phyloP scores from a whole-genome alignment of 2,888 invertebrate genomes.

The Chaetogeoica ovagalla region DNA sequence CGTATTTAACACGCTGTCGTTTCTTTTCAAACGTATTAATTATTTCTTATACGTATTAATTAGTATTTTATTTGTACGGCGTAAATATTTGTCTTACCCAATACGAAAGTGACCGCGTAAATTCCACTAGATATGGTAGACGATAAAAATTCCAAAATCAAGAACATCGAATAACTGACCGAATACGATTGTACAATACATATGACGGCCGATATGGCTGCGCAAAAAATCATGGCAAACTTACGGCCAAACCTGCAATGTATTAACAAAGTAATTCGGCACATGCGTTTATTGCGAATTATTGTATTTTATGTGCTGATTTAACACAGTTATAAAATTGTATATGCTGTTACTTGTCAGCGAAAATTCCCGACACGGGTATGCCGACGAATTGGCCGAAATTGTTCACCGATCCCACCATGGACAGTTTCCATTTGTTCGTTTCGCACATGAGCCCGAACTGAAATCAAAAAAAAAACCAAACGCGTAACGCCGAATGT shows the following conservation, averaged over 20 bases:
- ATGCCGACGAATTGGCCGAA: constrained; percentile 69
- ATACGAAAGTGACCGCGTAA: constrained; percentile 67
- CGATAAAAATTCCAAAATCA: constrained; percentile 64
- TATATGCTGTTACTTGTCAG: constrained; percentile 6
- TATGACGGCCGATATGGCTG: constrained; percentile 65
- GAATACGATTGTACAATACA: constrained; percentile 65
- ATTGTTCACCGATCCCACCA: constrained; percentile 69
- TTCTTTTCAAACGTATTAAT: no score
- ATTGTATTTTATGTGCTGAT: no score
- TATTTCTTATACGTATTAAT: no score
- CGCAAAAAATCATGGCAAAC: constrained; percentile 65
- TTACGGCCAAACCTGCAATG: constrained; percentile 66
- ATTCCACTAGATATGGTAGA: constrained; percentile 68
- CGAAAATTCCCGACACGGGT: constrained; percentile 62
- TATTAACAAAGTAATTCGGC: no score
- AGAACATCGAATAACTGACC: constrained; percentile 63
- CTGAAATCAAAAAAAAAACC: no score
- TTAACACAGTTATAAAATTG: no score
- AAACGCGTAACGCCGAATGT: background rate
- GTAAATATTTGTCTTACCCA: constrained; percentile 59
- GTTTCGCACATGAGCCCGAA: constrained; percentile 67
- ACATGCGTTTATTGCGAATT: no score
- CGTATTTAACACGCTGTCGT: no score
- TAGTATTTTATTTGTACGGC: background rate
- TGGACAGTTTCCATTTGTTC: constrained; percentile 67